Base-by-base conservation (phyloP, 2,113 vertebrate species). In the Cromileptes altivelis region DNA sequence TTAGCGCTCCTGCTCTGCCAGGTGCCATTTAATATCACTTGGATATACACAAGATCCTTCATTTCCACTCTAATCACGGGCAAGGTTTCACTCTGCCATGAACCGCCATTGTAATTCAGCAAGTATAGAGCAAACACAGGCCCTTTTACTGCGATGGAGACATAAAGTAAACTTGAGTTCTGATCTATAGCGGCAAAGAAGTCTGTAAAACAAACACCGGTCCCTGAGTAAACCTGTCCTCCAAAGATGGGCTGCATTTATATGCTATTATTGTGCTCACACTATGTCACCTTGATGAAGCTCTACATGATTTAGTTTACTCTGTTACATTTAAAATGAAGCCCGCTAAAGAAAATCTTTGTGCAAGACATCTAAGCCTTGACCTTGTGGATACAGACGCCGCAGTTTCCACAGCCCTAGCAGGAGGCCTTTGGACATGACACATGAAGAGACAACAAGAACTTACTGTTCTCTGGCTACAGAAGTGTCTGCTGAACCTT, bases 1-100 rank as follows among this genome's bases (percentile, higher is more conserved):
- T 90, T 87, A 84, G 49, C 18, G 60, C 81, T 81, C 70, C 78
- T 63, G 64, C 84, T 83, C 86, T 85, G 85, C 81, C 75, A 89
- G 72, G 70, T 92, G 82, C 75, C 64, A 88, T 87, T 94, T 94
- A 92, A 91, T 84, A 91, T 88, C 85, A 40, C 85, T 92, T 86
- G 81, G 81, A 93, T 88, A 89, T 89, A 86, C 84, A 90, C 57
- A 70, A 63, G 78, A 92, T 92, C 84, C 82, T 90, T 93, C 74
- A 89, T 91, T 91, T 92, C 88, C 75, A 89, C 82, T 91, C 81
- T 91, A 61, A 92, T 94, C 92, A 86, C 19, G 67, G 71, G 69
- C 5, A 64, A 61, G 80, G 85, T 88, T 92, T 89, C 61, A 82
- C 60, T 88, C 60, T 25, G 25, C 60, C 27, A 15, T 15, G 70